phyloP scores from a whole-genome alignment of 2,888 invertebrate species.

The Clitarchus hookeri region DNA sequence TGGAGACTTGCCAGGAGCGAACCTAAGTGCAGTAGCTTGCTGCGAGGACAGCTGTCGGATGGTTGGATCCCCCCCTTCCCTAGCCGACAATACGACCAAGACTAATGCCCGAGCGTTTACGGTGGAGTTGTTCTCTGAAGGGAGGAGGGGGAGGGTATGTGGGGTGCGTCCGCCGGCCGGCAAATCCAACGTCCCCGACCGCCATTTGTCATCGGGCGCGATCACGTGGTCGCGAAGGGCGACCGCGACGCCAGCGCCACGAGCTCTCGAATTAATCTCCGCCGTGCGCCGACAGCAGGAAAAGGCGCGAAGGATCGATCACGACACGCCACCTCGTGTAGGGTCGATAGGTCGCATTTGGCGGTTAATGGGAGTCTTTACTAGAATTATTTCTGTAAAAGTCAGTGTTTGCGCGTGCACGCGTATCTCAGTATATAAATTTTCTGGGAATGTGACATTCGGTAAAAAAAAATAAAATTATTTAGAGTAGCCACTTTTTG shows the following conservation, averaged over 20 bases:
- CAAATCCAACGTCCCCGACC: neutral
- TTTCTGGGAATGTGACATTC: no score
- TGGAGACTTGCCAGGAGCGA: neutral
- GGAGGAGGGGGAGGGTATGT: neutral
- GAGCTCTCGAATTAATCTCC: neutral
- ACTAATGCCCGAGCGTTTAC: neutral
- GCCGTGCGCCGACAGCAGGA: neutral
- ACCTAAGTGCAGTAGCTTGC: conserved; percentile 6
- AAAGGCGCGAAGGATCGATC: neutral
- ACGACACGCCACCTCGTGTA: neutral
- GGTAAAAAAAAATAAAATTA: no score
- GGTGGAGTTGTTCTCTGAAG: no score
- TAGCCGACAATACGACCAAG: neutral
- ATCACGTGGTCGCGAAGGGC: no score
- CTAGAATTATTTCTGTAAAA: no score
- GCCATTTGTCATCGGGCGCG: neutral
- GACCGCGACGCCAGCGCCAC: neutral
- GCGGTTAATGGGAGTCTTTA: no score
- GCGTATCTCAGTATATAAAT: no score
- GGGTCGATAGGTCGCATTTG: neutral
- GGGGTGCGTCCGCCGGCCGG: neutral
- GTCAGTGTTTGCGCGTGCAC: no score
- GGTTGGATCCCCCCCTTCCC: neutral
- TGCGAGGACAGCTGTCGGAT: neutral
- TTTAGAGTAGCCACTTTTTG: no score